These are phyloP conservation scores for Falco punctatus DNA, from an alignment of 2,113 vertebrate genomes.

Conservation along the genomic window DNA sequence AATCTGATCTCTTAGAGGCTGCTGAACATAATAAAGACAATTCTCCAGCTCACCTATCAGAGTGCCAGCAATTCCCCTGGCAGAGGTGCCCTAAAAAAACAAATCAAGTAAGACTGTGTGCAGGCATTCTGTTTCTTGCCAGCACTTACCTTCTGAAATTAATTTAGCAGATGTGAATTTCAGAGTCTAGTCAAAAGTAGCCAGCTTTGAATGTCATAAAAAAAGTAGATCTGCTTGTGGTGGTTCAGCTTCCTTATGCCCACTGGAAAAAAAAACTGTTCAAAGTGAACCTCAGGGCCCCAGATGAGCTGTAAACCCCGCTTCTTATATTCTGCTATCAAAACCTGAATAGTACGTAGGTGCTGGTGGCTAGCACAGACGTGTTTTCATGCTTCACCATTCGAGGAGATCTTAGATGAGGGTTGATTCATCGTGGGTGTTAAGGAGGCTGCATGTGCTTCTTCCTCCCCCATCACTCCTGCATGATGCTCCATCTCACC, in stretches of 20 bases:
- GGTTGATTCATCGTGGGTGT: neutral
- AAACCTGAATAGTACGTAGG: neutral
- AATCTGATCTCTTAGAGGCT: neutral
- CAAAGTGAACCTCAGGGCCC: neutral
- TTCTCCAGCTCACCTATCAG: neutral
- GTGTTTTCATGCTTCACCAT: neutral
- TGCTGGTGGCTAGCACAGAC: neutral
- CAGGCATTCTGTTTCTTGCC: neutral
- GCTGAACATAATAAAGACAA: neutral
- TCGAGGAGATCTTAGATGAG: neutral
- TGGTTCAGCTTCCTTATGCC: neutral
- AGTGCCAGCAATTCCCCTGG: neutral
- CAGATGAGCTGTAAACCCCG: neutral
- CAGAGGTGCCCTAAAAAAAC: neutral
- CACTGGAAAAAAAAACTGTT: neutral
- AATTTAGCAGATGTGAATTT: neutral
- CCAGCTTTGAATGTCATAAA: neutral
- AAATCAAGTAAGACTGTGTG: neutral
- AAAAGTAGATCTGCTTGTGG: neutral
- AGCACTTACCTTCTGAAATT: neutral
- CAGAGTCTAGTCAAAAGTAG: neutral
- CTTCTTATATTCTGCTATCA: neutral
- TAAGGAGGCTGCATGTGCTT: neutral
- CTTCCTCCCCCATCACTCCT: neutral
- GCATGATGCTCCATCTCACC: neutral